These are phyloP conservation scores for Coenobita brevimanus DNA, from an alignment of 1,140 invertebrate species.

Conservation along the genomic window DNA sequence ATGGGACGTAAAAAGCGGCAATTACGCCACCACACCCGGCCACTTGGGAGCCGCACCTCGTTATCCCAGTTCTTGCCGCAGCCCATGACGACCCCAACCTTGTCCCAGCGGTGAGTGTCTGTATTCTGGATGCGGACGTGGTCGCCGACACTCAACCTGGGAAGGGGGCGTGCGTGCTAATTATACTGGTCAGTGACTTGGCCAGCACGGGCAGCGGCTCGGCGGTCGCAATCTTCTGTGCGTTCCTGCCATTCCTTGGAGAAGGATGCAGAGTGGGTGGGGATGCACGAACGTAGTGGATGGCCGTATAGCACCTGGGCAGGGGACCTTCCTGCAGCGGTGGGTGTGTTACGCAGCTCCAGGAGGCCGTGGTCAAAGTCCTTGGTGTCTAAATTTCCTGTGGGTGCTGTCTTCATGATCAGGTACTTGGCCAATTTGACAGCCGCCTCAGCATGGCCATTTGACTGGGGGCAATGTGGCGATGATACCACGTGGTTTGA, in stretches of 20 bases:
- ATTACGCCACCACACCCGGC: neutral
- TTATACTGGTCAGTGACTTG: too few species aligned
- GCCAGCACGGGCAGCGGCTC: too few species aligned
- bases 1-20: neutral
- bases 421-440: too few species aligned
- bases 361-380: neutral
- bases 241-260: too few species aligned
- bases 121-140: neutral
- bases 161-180: too few species aligned
- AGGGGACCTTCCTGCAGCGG: neutral
- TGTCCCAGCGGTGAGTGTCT: conserved; percentile 12
- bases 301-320: conserved; percentile 5
- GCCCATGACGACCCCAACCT: too few species aligned
- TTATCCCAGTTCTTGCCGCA: conserved; percentile 11
- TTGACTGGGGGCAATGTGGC: too few species aligned
- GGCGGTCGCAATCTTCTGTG: too few species aligned
- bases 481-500: conserved; percentile 30
- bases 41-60: neutral
- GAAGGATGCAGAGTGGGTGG: too few species aligned
- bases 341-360: neutral
- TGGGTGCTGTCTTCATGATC: too few species aligned
- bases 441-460: too few species aligned
- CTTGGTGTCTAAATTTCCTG: conserved; percentile 6
- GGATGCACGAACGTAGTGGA: neutral
- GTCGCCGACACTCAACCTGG: conserved; percentile 10